A percentile compares a stretch with the other conserved stretches of the same genome.
These are phyloP conservation scores for Leptopilina syphax DNA, from an alignment of 2,888 invertebrate genomes.

Conservation along the genomic window DNA sequence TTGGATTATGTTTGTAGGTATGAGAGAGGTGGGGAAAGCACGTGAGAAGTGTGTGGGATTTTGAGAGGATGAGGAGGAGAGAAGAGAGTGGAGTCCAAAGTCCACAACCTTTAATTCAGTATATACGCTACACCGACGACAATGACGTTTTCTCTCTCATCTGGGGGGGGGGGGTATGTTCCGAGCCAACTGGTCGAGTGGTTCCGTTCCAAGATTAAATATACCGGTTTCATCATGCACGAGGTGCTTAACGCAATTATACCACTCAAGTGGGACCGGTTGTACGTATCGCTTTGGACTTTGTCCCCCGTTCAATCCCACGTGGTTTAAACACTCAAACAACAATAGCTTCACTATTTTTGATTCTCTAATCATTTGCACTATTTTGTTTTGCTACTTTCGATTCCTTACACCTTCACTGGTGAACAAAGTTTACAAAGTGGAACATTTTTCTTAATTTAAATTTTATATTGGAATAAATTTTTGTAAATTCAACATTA, in stretches of 20 bases:
- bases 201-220: constrained; percentile 39
- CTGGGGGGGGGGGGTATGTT: constrained; percentile 16
- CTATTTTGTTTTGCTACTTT: no score
- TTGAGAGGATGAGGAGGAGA: constrained; percentile 6
- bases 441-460: no score
- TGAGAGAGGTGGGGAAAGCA: background rate
- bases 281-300: constrained; percentile 24
- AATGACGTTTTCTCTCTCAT: constrained; percentile 18
- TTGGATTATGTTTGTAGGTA: background rate
- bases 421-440: no score
- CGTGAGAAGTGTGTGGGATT: constrained; percentile 17
- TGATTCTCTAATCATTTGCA: no score
- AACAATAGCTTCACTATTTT: background rate
- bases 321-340: background rate
- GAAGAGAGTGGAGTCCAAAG: constrained; percentile 34
- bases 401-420: no score
- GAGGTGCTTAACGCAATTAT: constrained; percentile 34
- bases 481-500: no score
- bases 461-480: no score
- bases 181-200: constrained; percentile 38
- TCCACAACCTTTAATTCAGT: constrained; percentile 37
- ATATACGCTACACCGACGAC: background rate
- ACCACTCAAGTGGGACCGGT: constrained; percentile 21
- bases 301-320: constrained; percentile 17
- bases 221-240: constrained; percentile 30